Evolutionary conservation across 2,888 invertebrate genomes (phyloP).

Genomic region (Apeira syringaria): DNA sequence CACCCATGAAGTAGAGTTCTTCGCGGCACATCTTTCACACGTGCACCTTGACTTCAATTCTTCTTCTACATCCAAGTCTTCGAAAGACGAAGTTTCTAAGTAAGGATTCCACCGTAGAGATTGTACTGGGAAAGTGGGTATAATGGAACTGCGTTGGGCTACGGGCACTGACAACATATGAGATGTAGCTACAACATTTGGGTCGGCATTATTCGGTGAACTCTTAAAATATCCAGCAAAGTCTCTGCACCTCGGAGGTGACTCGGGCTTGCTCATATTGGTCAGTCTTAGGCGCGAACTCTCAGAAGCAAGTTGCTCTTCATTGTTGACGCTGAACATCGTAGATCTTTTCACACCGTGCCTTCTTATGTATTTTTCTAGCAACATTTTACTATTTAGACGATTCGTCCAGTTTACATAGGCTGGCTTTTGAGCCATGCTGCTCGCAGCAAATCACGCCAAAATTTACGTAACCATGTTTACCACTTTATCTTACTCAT

Average conservation of each 20-base stretch:
- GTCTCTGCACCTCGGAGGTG: slow-evolving; percentile 33
- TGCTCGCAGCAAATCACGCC: slow-evolving; percentile 23
- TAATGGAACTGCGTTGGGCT: slow-evolving; percentile 6
- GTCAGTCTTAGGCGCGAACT: slow-evolving; percentile 41
- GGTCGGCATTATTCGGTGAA: slow-evolving; percentile 28
- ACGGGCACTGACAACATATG: slow-evolving; percentile 26
- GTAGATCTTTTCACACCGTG: slow-evolving; percentile 23
- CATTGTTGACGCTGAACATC: slow-evolving; percentile 37
- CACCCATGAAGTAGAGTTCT: slow-evolving; percentile 30
- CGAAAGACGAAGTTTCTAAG: slow-evolving; percentile 31
- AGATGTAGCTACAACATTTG: slow-evolving; percentile 40
- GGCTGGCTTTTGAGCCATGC: slow-evolving; percentile 26
- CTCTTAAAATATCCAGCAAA: slow-evolving; percentile 44
- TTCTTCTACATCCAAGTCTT: slow-evolving; percentile 13
- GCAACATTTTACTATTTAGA: slow-evolving; percentile 14
- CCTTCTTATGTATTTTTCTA: slow-evolving; percentile 14
- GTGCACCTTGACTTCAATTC: slow-evolving; percentile 34
- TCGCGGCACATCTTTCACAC: slow-evolving; percentile 40
- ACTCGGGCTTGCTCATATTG: slow-evolving; percentile 21
- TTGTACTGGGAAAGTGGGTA: slow-evolving; percentile 41
- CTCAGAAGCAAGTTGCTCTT: slow-evolving; percentile 34
- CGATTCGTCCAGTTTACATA: slow-evolving; percentile 7
- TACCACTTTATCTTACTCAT: neutral
- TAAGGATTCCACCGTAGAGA: slow-evolving; percentile 44
- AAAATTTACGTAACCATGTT: slow-evolving; percentile 38